phyloP scores from a whole-genome alignment of 2,797 vertebrate genomes.

The Sphenopsis melanotis region DNA sequence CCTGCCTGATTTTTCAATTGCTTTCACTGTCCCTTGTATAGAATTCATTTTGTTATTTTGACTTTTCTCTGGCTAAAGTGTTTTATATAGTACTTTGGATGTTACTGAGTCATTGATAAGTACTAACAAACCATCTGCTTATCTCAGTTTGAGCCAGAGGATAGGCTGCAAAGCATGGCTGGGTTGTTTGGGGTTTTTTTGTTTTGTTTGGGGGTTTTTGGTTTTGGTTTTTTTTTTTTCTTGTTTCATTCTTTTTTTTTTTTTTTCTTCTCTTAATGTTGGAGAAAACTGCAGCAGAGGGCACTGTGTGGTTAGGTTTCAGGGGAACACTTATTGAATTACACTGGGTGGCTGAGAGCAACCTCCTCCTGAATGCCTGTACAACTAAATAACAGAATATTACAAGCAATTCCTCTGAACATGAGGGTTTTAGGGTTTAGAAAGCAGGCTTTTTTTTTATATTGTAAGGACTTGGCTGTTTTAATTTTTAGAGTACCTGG shows the following conservation, averaged over 20 bases:
- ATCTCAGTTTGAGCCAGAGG: conserved; percentile 41
- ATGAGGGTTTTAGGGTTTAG: conserved; percentile 13
- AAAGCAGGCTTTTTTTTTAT: not conserved
- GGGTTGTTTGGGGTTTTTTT: not conserved
- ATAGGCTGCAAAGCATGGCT: not conserved
- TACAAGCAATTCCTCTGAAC: conserved; percentile 40
- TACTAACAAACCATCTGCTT: conserved; percentile 56
- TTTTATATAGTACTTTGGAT: conserved; percentile 42
- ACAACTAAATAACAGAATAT: conserved; percentile 60
- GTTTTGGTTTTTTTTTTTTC: too few relatives aligned
- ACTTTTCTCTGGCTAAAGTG: conserved; percentile 21
- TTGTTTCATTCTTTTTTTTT: not conserved
- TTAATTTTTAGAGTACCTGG: conserved; percentile 56
- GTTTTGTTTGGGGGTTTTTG: not conserved
- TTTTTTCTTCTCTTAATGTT: not conserved
- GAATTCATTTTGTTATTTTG: conserved; percentile 49
- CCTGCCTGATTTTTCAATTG: conserved; percentile 9
- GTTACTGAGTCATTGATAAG: conserved; percentile 49
- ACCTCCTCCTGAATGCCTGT: not conserved
- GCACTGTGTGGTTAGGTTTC: conserved; percentile 68
- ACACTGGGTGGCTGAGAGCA: conserved; percentile 5
- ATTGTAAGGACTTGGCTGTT: conserved; percentile 18
- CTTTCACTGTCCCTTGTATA: not conserved
- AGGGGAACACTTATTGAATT: not conserved
- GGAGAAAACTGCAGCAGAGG: conserved; percentile 65